phyloP scores from a whole-genome alignment of 1,140 invertebrate species.

The Eriocheir sinensis region DNA sequence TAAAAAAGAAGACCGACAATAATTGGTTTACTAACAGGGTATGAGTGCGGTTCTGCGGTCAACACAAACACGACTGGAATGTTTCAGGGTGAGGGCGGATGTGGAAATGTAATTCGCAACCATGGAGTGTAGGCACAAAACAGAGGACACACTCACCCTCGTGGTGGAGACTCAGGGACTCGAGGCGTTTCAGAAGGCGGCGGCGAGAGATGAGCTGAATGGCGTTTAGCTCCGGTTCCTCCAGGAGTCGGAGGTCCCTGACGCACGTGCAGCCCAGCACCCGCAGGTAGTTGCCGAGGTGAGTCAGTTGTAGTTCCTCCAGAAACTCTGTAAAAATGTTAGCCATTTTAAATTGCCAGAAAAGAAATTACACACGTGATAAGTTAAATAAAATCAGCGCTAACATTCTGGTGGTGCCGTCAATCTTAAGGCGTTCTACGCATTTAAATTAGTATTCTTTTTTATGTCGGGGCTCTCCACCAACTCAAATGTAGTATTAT shows the following conservation, averaged over 20 bases:
- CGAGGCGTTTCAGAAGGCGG: constrained; percentile 60
- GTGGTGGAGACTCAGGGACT: constrained; percentile 58
- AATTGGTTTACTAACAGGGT: no score
- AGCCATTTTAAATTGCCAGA: background rate
- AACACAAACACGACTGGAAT: background rate
- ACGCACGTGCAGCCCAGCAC: constrained; percentile 70
- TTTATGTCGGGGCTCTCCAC: no score
- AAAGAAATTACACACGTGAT: no score
- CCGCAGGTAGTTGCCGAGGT: constrained; percentile 61
- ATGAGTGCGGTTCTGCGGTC: no score
- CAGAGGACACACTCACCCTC: constrained; percentile 42
- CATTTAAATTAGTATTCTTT: no score
- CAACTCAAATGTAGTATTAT: no score
- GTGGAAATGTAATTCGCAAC: no score
- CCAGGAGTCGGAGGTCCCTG: constrained; percentile 60
- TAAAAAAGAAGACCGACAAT: no score
- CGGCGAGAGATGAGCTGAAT: constrained; percentile 69
- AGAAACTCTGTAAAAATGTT: constrained; percentile 45
- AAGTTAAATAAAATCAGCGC: no score
- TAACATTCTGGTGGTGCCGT: no score
- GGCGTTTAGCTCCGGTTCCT: constrained; percentile 55
- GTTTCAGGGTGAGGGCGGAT: background rate
- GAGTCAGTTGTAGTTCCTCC: constrained; percentile 46
- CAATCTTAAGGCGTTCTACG: no score
- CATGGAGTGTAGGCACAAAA: no score